phyloP scores from a whole-genome alignment of 2,113 vertebrate species.

The Aphyosemion australe region DNA sequence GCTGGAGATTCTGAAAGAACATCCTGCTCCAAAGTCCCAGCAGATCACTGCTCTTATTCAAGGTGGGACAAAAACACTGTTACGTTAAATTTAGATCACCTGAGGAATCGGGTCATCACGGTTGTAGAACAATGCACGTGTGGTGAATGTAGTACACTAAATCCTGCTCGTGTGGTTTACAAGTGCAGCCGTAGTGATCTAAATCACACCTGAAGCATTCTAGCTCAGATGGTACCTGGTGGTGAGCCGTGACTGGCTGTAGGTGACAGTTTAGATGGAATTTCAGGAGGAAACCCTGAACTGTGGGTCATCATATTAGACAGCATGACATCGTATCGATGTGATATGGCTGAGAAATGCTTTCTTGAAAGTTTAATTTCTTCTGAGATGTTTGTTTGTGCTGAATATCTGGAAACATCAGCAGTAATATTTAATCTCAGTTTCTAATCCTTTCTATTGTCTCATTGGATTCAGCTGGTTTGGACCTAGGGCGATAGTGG shows the following conservation, averaged over 20 bases:
- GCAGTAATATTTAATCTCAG: background rate
- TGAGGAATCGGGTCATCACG: conserved; percentile 2
- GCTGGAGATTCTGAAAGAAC: conserved; percentile 92
- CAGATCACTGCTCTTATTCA: conserved; percentile 94
- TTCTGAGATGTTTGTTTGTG: conserved; percentile 15
- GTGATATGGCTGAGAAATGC: conserved; percentile 30
- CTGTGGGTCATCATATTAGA: background rate
- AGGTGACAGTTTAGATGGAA: background rate
- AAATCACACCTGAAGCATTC: background rate
- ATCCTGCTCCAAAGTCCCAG: conserved; percentile 92
- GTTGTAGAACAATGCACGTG: background rate
- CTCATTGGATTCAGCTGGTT: background rate
- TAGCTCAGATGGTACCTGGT: background rate
- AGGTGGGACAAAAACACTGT: conserved; percentile 76
- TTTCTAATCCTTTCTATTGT: conserved; percentile 1
- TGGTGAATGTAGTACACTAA: background rate
- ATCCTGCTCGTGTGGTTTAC: too few relatives aligned
- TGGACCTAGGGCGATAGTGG: too few relatives aligned
- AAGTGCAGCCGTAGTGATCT: too few relatives aligned
- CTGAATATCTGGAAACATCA: conserved; percentile 1
- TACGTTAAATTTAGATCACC: background rate
- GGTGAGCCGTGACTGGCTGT: background rate
- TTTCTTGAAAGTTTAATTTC: conserved; percentile 48
- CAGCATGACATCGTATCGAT: conserved; percentile 13
- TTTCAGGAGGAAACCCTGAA: background rate